Evolutionary conservation across 2,888 invertebrate genomes (phyloP).

Genomic region (Hypolimnas misippus): DNA sequence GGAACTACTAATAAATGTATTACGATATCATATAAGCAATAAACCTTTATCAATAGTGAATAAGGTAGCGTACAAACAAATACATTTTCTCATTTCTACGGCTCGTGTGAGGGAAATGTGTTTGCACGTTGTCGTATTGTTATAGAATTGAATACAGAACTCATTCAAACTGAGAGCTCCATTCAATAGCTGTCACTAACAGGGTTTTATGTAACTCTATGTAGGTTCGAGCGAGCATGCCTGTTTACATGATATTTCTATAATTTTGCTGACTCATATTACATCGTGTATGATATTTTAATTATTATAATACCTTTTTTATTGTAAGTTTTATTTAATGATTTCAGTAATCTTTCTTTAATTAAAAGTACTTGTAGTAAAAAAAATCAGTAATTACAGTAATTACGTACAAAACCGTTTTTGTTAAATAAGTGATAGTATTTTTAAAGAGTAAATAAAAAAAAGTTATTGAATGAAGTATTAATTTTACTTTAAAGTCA

Average conservation of each 20-base stretch:
- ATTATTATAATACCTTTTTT: too few relatives aligned
- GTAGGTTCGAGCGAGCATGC: background rate
- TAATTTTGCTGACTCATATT: background rate
- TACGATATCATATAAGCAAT: background rate
- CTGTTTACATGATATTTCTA: background rate
- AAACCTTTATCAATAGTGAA: background rate
- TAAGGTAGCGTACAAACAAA: background rate
- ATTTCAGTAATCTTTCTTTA: too few relatives aligned
- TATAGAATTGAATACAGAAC: background rate
- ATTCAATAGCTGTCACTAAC: constrained; percentile 11
- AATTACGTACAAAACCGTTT: too few relatives aligned
- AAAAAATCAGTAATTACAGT: too few relatives aligned
- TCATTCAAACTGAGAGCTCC: constrained; percentile 5
- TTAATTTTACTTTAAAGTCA: constrained; percentile 1
- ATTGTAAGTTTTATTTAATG: too few relatives aligned
- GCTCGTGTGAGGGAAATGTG: background rate
- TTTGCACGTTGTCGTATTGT: background rate
- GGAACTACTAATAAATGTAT: too few relatives aligned
- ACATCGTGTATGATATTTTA: too few relatives aligned
- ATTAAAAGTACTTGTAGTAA: too few relatives aligned
- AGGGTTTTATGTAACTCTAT: background rate
- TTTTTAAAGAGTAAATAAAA: background rate
- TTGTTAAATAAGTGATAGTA: too few relatives aligned
- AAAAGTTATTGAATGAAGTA: background rate
- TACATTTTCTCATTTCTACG: background rate